Base-by-base conservation (phyloP, 2,797 vertebrate species). In the Melopsittacus undulatus region DNA sequence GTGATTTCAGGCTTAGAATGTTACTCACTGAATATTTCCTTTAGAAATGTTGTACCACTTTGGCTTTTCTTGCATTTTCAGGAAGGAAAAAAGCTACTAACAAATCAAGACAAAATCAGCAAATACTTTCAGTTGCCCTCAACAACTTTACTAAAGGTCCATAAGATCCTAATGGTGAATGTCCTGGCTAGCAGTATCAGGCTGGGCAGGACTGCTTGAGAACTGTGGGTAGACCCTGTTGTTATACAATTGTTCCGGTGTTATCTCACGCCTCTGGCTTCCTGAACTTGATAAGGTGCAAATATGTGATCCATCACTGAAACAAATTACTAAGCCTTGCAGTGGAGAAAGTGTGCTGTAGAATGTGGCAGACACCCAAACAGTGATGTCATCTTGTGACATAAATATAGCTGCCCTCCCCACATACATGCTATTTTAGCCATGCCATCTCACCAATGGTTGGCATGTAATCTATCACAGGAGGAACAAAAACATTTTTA, bases 191-290 rank as follows among this genome's bases (percentile, higher is more conserved):
- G 54, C 43, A 77, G 61, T 30, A 61, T 23, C 13, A 32, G 73
- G 45, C 10, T 7, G 30, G 59, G 73, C 80, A 72, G n/a, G 46
- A 52, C 10, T n/a, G 17, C 54, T 81, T 29, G 38, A 83, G 26
- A 86, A 78, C 42, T 1, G 5, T 0, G 2, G 24, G 14, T 4
- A 83, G 17, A 78, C 3, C 4, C 34, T 62, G 22, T n/a, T 20
- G 7, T 34, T 48, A 15, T 1, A 36, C 3, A 12, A 3, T 0
- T 0, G 12, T 54, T 70, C 42, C 43, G 66, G 72, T 3, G 19
- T 49, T 64, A 54, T 9, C 42, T 64, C 56, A 57, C 0, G 1
- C 48, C 29, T 73, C 45, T 11, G 64, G 30, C 40, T 90, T 84
- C 66, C 64, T 23, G 34, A 73, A 38, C 56, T 87, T 42, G 7